Conservation (phyloP, 2,888 invertebrate genomes). For the Eupithecia insigniata region DNA sequence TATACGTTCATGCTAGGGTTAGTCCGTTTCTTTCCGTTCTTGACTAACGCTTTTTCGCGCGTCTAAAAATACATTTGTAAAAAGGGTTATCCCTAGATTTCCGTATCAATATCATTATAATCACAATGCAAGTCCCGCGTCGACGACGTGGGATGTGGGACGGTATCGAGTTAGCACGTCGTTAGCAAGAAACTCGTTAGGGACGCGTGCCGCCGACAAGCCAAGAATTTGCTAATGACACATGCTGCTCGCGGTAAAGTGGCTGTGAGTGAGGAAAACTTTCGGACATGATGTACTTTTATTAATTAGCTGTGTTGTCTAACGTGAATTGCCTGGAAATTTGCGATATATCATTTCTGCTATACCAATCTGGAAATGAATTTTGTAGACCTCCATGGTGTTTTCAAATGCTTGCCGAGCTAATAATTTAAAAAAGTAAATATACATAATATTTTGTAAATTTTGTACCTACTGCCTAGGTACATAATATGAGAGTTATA, state of each 20-base stretch:
- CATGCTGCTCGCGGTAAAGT: slow-evolving; percentile 60
- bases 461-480: neutral
- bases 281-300: slow-evolving; percentile 12
- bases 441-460: neutral
- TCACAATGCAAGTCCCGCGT: slow-evolving; percentile 47
- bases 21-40: neutral
- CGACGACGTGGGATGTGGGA: slow-evolving; percentile 48
- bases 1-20: neutral
- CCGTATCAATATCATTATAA: slow-evolving; percentile 29
- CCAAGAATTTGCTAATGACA: slow-evolving; percentile 82
- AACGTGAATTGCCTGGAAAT: neutral
- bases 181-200: slow-evolving; percentile 82
- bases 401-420: neutral
- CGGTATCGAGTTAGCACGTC: slow-evolving; percentile 79
- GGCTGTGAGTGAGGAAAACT: slow-evolving; percentile 39
- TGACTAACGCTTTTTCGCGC: neutral
- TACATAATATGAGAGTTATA: neutral
- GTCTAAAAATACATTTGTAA: neutral
- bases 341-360: neutral
- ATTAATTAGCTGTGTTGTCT: neutral
- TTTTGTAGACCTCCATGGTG: neutral
- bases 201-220: slow-evolving; percentile 77
- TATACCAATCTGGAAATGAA: neutral
- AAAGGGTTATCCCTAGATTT: slow-evolving; percentile 13
- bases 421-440: neutral